Conservation (phyloP, 92 coral and sea anemone species). For the Bergia sp. region DNA sequence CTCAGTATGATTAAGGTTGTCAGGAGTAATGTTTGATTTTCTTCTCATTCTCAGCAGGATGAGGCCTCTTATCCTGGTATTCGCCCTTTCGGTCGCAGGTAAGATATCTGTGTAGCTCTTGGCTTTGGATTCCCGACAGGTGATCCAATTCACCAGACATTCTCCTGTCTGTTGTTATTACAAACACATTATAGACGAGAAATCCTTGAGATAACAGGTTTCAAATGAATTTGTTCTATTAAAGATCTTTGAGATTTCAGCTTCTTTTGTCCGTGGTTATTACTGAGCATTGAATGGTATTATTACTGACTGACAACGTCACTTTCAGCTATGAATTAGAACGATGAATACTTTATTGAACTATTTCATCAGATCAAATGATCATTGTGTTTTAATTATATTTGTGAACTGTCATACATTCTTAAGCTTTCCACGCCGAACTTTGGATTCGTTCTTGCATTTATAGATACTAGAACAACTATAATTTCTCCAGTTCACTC, state of each 20-base stretch:
- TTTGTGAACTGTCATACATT: not conserved
- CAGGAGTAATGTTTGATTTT: not conserved
- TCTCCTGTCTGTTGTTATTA: not conserved
- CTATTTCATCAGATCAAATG: not conserved
- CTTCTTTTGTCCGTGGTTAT: not conserved
- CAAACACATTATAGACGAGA: not conserved
- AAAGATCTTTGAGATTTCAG: not conserved
- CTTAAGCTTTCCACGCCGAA: not conserved
- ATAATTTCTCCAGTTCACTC: not conserved
- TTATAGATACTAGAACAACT: not conserved
- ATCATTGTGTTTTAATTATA: not conserved
- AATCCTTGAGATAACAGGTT: not conserved
- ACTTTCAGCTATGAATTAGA: not conserved
- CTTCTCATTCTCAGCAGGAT: slow-evolving; percentile 14
- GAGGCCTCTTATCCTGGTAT: slow-evolving; percentile 37
- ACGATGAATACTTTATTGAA: not conserved
- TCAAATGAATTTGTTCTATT: not conserved
- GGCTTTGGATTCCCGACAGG: not conserved
- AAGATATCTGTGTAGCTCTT: slow-evolving; percentile 3
- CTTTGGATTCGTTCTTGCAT: not conserved
- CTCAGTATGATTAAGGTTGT: not conserved
- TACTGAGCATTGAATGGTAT: not conserved
- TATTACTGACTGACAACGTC: not conserved
- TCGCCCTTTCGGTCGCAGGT: slow-evolving; percentile 36
- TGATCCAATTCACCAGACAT: not conserved